Conservation (phyloP, 2,888 invertebrate species). For the Allacma fusca region DNA sequence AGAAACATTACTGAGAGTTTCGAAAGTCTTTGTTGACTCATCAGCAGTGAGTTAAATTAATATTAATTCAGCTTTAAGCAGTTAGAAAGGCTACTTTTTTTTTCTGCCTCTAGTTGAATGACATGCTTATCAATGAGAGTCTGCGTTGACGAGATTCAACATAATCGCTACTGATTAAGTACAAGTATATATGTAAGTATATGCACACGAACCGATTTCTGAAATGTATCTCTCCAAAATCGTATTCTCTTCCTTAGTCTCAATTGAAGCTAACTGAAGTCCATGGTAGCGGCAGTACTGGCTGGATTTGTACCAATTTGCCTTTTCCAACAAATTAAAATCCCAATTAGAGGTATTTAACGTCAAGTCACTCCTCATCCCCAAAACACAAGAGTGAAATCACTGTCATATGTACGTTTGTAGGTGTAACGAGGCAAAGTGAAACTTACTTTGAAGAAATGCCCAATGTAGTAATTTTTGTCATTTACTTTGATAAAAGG, state of each 20-base stretch:
- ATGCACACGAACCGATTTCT: slow-evolving; percentile 76
- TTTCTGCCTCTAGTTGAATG: background rate
- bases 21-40: background rate
- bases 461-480: slow-evolving; percentile 88
- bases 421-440: slow-evolving; percentile 66
- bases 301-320: slow-evolving; percentile 90
- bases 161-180: background rate
- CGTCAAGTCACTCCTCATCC: too few species aligned
- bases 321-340: slow-evolving; percentile 81
- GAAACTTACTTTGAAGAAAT: slow-evolving; percentile 87
- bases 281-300: slow-evolving; percentile 93
- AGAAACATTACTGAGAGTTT: background rate
- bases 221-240: slow-evolving; percentile 88
- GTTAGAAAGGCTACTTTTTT: background rate
- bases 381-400: slow-evolving; percentile 74
- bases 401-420: too few species aligned
- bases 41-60: background rate
- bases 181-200: background rate
- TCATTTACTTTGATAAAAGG: slow-evolving; percentile 86
- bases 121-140: background rate
- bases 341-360: too few species aligned
- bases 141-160: background rate
- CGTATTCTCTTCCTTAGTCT: slow-evolving; percentile 89
- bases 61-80: slow-evolving; percentile 16
- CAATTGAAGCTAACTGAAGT: slow-evolving; percentile 90